Evolutionary conservation across 2,888 invertebrate species (phyloP), one percentile per base, ranked within the genome.

Genomic region (Pandemis heparana): DNA sequence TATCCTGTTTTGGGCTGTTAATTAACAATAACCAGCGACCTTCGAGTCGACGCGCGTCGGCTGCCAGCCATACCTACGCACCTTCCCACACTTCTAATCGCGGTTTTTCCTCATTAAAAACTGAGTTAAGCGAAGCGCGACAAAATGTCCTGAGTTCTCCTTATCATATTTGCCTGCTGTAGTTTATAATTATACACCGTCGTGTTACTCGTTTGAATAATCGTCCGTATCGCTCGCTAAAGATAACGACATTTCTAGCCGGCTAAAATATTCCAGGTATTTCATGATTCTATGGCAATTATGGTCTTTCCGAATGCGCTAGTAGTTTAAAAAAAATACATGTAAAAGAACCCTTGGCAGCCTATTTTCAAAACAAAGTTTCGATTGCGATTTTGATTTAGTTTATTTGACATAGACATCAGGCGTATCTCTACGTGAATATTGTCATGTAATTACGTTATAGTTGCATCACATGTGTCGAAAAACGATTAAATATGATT

Each of bases 1-100:
- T 56, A 59, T 71, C 59, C 70, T 64, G 59, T 71, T 71, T 71
- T 64, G 64, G 70, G 18, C n/a, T 38, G 32, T 32, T 32, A 59
- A 65, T 71, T 71, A 65, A 64, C 65, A 59, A 48, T 59, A 32
- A 32, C 23, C 38, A 14, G 59, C 18, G 70, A 65, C 70, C 64
- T 59, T 64, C 56, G 56, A 39, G 16, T 14, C 7, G 38, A 38
- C 48, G 48, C 41, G 60, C 53, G 53, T 2, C 18, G 7, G 18
- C 18, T 2, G 53, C 9, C 53, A 9, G 53, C 9, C 53, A 9
- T 10, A 56, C 53, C 18, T 32, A 2, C n/a, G 23, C 23, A 32
- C 53, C 53, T 18, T 16, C 48, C 48, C n/a, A 16, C 48, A n/a
- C 48, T 7, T 48, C n/a, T n/a, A 7, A 5, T 5, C 48, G n/a